Base-by-base conservation (phyloP, 1,140 invertebrate species). In the Himalopsyche phryganea region DNA sequence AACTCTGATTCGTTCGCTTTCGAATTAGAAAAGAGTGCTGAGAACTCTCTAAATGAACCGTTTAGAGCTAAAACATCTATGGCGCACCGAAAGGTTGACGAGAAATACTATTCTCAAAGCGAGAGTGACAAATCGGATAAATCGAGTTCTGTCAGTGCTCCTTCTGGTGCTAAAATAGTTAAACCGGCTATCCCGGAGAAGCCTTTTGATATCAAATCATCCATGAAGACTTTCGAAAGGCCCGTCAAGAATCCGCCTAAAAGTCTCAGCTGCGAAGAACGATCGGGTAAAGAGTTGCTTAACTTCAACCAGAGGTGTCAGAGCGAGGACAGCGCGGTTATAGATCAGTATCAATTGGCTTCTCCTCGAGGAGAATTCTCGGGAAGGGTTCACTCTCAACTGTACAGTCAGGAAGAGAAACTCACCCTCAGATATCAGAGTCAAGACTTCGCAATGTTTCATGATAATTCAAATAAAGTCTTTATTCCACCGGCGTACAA, bases 361-460 rank as follows among this genome's bases (percentile, higher is more conserved):
- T 70, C 68, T 48, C 68, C 70, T 15, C 75, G 77, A 44, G 69
- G 71, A 1, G 76, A 78, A 63, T 68, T 77, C 50, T 56, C 58
- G 6, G 61, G 57, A 11, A 15, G 61, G 63, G 72, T 74, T 64
- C 73, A 74, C 15, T 77, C 75, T 23, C 75, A 81, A 38, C 66
- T 83, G 9, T 83, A 83, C 60, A 80, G 79, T 35, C 80, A 81
- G 61, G 80, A 76, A 65, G 81, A 83, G 58, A 83, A 83, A 58
- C 71, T 82, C 36, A 81, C 80, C 3, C 79, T 81, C 64, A 77
- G 81, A 13, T 83, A 83, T 67, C 81, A 82, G 69, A 83, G 81
- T 62, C 81, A 83, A 69, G 80, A 83, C 58, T 83, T 83, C 67
- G 77, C 79, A 6, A 78, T 72, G 62, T 72, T 78, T 38, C 69